Base-by-base conservation (phyloP, 2,113 vertebrate species). In the Tautogolabrus adspersus region DNA sequence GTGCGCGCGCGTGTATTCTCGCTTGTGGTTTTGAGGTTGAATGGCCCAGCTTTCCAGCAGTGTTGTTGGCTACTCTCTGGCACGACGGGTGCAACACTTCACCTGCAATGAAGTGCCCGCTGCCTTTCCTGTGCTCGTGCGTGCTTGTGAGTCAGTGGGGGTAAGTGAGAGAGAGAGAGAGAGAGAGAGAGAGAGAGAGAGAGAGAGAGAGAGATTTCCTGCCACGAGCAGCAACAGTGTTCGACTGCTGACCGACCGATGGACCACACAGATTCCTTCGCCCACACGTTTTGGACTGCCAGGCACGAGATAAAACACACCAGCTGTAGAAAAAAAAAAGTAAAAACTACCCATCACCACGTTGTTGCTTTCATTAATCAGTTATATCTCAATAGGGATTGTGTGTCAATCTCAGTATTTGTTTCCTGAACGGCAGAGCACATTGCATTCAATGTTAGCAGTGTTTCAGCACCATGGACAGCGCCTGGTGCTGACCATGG, bases 151-250 rank as follows among this genome's bases (percentile, higher is more conserved):
- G 67, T 12, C 26, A 22, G 46, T 30, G 44, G 23, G n/a, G 46
- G 58, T 38, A 22, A 51, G 52, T 13, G 0, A 59, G 18, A 21
- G 42, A 46, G 12, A 10, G 47, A 55, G 59, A 46, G 34, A 51
- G 52, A 18, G 1, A 55, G 18, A 23, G 42, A 46, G 12, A 13
- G 47, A 22, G 49, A 49, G 56, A 21, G 49, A 21, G 58, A 34
- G 68, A 64, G 67, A 68, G 52, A 71, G 64, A 64, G 73, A 75
- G 67, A 79, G 62, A 69, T 71, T 75, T 78, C 64, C 62, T 73
- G 70, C 67, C 75, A 83, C 61, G 47, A 76, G 73, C 77, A 88
- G 87, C 90, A 92, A 89, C 87, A 92, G 87, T 88, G 87, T 87
- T 84, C 75, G 70, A 83, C 83, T 52, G 26, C 75, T 87, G 87